Percentiles rank a stretch among this genome's conserved stretches.
These are phyloP conservation scores for Sarcophaga variegata DNA, from an alignment of 2,888 invertebrate genomes.

Conservation along the genomic window DNA sequence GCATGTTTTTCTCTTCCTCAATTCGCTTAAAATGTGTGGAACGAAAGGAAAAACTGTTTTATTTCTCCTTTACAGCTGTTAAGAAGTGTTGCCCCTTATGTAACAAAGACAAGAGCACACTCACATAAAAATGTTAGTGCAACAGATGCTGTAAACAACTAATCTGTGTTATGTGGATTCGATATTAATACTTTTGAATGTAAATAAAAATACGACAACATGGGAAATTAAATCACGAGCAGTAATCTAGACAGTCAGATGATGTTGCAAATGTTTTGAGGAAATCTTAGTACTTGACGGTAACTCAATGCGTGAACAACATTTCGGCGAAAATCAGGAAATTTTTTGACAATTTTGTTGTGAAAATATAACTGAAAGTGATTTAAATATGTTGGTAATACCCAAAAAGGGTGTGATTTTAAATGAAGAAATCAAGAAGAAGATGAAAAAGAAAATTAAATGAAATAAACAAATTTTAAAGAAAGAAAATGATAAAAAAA, in stretches of 20 bases:
- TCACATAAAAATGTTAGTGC: too few species aligned
- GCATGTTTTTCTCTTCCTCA: too few species aligned
- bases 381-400: not conserved
- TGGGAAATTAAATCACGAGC: slow-evolving; percentile 28
- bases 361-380: slow-evolving; percentile 3
- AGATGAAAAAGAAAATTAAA: not conserved
- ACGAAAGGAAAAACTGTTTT: slow-evolving; percentile 8
- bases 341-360: slow-evolving; percentile 16
- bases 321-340: slow-evolving; percentile 27
- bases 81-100: not conserved
- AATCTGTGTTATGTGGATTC: slow-evolving; percentile 3
- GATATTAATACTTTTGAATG: not conserved
- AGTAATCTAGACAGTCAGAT: slow-evolving; percentile 43
- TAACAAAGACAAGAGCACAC: too few species aligned
- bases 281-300: slow-evolving; percentile 66
- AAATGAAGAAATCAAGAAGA: not conserved
- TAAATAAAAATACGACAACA: not conserved
- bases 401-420: slow-evolving; percentile 35
- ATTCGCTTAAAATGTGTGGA: not conserved
- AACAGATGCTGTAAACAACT: slow-evolving; percentile 15
- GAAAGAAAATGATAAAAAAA: not conserved
- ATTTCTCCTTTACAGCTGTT: too few species aligned
- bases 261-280: slow-evolving; percentile 58
- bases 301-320: slow-evolving; percentile 66
- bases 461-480: not conserved